These are phyloP conservation scores for Cyprinella venusta DNA, from an alignment of 2,797 vertebrate species.

Conservation along the genomic window DNA sequence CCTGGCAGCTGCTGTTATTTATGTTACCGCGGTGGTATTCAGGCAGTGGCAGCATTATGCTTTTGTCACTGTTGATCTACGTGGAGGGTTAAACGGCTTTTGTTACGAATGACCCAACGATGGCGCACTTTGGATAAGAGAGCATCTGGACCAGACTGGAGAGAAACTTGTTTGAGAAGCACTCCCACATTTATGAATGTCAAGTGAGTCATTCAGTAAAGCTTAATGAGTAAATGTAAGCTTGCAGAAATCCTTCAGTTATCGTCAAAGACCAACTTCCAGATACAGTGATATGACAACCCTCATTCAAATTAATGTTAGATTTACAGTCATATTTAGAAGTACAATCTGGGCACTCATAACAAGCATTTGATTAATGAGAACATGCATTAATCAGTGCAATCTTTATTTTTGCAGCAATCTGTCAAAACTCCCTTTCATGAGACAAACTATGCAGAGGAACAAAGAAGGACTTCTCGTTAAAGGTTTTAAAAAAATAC, in stretches of 20 bases:
- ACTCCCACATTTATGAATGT: background rate
- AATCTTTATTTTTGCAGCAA: constrained; percentile 4
- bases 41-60: constrained; percentile 42
- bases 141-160: constrained; percentile 38
- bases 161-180: constrained; percentile 16
- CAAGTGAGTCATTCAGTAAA: constrained; percentile 24
- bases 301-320: background rate
- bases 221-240: background rate
- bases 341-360: background rate
- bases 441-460: background rate
- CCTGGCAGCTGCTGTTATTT: constrained; percentile 54
- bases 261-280: background rate
- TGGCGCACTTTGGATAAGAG: constrained; percentile 23
- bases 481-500: background rate
- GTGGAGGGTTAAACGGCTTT: constrained; percentile 34
- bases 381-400: constrained; percentile 5
- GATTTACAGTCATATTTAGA: constrained; percentile 14
- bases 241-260: constrained; percentile 7
- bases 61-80: constrained; percentile 50
- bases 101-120: constrained; percentile 41
- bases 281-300: background rate
- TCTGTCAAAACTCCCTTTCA: background rate
- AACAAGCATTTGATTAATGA: background rate
- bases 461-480: constrained; percentile 10
- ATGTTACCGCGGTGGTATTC: constrained; percentile 36